A percentile compares a stretch with the other conserved stretches of the same genome.
These are phyloP conservation scores for Caenorhabditis afra DNA, from an alignment of 2,888 invertebrate species.

Conservation along the genomic window DNA sequence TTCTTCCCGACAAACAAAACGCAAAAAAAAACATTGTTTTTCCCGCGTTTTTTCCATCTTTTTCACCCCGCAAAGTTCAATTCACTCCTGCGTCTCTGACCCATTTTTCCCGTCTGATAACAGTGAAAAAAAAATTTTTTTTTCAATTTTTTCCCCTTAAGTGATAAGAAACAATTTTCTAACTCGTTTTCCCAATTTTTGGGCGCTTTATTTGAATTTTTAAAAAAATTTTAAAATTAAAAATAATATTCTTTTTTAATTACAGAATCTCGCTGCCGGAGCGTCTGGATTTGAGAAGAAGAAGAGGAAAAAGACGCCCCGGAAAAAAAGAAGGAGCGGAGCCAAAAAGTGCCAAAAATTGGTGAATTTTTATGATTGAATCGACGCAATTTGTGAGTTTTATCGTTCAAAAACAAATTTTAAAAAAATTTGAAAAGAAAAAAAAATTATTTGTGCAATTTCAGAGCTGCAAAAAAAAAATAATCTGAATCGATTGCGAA, in stretches of 20 bases:
- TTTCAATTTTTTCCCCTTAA: too few species aligned
- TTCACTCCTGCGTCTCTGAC: too few species aligned
- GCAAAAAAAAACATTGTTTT: too few species aligned
- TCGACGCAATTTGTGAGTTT: constrained; percentile 36
- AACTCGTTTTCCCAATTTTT: constrained; percentile 19
- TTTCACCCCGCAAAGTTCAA: too few species aligned
- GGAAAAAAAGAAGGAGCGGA: constrained; percentile 31
- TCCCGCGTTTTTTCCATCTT: too few species aligned
- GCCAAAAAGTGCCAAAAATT: constrained; percentile 12
- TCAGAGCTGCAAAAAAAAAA: neutral
- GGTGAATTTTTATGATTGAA: constrained; percentile 34
- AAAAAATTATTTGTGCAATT: neutral
- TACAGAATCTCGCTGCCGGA: constrained; percentile 5
- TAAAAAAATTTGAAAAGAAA: neutral
- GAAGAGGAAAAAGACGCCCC: constrained; percentile 19
- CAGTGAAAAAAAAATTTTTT: too few species aligned
- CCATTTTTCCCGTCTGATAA: too few species aligned
- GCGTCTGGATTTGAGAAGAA: constrained; percentile 2
- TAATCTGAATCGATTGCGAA: neutral
- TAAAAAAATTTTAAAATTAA: neutral
- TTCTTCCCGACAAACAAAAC: constrained; percentile 11
- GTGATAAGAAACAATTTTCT: neutral
- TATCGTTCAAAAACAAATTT: too few species aligned
- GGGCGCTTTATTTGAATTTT: constrained; percentile 18
- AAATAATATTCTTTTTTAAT: neutral